These are phyloP conservation scores for Heliconius hortense DNA, from an alignment of 2,888 invertebrate genomes.

Conservation along the genomic window DNA sequence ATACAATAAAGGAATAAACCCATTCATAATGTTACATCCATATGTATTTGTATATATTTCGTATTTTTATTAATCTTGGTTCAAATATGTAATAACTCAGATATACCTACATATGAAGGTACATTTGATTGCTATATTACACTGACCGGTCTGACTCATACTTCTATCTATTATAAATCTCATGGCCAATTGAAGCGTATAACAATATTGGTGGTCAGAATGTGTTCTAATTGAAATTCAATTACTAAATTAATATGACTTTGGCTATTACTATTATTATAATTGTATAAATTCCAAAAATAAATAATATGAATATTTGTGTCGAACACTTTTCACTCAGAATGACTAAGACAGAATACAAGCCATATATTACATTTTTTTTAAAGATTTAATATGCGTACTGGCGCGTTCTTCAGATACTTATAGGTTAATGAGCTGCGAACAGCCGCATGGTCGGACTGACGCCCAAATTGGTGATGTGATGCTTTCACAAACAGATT, in stretches of 20 bases:
- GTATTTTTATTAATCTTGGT: background rate
- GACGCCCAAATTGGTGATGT: constrained; percentile 50
- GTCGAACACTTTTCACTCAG: background rate
- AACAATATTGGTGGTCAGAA: constrained; percentile 59
- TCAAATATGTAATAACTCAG: background rate
- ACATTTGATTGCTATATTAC: constrained; percentile 25
- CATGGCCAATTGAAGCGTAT: constrained; percentile 62
- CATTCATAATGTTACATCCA: background rate
- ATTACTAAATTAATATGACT: constrained; percentile 6
- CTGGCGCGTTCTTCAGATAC: constrained; percentile 9
- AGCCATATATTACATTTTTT: no score
- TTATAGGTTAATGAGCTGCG: constrained; percentile 31
- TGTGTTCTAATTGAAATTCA: constrained; percentile 50
- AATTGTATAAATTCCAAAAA: background rate
- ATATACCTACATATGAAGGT: background rate
- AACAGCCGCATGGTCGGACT: constrained; percentile 29
- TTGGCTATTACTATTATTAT: background rate
- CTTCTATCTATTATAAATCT: constrained; percentile 60
- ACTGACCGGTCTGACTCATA: constrained; percentile 58
- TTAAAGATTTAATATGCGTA: background rate
- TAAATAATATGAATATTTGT: background rate
- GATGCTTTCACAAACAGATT: constrained; percentile 76
- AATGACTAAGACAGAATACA: no score
- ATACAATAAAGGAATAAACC: background rate
- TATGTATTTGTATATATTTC: background rate